phyloP scores from a whole-genome alignment of 2,797 vertebrate genomes.

The Parauchenoglanis punctatus region DNA sequence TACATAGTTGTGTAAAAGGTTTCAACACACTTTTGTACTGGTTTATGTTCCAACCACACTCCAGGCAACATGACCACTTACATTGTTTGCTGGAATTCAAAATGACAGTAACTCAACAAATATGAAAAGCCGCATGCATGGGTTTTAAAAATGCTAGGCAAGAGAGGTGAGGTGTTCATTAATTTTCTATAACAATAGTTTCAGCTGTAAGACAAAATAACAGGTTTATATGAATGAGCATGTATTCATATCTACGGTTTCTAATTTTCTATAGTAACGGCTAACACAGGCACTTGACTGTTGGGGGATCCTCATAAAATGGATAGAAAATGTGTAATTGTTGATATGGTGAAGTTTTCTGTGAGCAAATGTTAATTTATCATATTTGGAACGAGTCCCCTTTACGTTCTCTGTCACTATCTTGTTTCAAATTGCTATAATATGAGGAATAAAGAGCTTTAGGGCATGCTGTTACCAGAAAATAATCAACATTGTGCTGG shows the following conservation, averaged over 20 bases:
- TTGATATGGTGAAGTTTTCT: not conserved
- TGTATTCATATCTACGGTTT: not conserved
- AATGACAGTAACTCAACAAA: not conserved
- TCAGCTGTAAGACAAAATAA: not conserved
- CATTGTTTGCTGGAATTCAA: not conserved
- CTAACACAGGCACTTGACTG: not conserved
- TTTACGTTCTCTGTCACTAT: not conserved
- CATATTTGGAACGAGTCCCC: not conserved
- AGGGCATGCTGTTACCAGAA: not conserved
- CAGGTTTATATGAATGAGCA: not conserved
- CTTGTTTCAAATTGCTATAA: not conserved
- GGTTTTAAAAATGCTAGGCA: not conserved
- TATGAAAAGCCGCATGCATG: not conserved
- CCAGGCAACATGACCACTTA: not conserved
- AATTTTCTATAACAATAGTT: not conserved
- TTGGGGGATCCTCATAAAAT: not conserved
- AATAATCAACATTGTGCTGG: not conserved
- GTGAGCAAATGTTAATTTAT: not conserved
- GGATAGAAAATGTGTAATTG: not conserved
- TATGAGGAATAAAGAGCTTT: not conserved
- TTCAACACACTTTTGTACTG: not conserved
- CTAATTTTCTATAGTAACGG: not conserved
- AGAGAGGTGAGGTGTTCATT: not conserved
- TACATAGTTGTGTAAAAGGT: not conserved
- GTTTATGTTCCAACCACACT: not conserved